These are phyloP conservation scores for Myotis daubentonii DNA, from an alignment of 2,797 vertebrate genomes.

Conservation along the genomic window DNA sequence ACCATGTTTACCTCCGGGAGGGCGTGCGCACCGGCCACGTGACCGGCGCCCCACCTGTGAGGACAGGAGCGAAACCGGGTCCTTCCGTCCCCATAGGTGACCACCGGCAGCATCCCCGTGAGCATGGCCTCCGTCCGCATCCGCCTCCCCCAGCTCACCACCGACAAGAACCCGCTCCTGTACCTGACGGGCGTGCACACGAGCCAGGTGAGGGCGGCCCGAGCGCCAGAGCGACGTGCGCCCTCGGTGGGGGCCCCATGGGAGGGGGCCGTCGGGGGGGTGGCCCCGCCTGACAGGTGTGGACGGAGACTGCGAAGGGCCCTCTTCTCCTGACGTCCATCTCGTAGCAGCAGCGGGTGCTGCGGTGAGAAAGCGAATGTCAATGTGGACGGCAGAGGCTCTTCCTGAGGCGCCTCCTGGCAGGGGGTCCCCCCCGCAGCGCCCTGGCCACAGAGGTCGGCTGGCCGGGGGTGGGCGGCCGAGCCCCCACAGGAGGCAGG, in stretches of 20 bases:
- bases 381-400: background rate
- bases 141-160: conserved; percentile 87
- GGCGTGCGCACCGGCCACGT: background rate
- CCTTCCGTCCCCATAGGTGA: conserved; percentile 84
- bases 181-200: conserved; percentile 89
- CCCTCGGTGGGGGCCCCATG: background rate
- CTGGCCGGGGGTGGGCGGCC: background rate
- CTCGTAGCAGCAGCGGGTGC: background rate
- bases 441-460: background rate
- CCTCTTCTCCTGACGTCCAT: background rate
- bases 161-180: conserved; percentile 88
- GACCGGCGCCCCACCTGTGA: background rate
- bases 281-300: background rate
- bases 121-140: conserved; percentile 89
- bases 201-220: conserved; percentile 80
- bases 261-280: background rate
- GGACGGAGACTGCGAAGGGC: background rate
- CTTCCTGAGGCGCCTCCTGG: background rate
- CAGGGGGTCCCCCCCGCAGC: background rate
- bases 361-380: background rate
- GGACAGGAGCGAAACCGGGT: background rate
- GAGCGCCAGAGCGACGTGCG: too few relatives aligned
- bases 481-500: background rate
- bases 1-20: background rate
- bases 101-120: conserved; percentile 89